Conservation (phyloP, 2,797 vertebrate genomes). For the Anguilla megastoma region DNA sequence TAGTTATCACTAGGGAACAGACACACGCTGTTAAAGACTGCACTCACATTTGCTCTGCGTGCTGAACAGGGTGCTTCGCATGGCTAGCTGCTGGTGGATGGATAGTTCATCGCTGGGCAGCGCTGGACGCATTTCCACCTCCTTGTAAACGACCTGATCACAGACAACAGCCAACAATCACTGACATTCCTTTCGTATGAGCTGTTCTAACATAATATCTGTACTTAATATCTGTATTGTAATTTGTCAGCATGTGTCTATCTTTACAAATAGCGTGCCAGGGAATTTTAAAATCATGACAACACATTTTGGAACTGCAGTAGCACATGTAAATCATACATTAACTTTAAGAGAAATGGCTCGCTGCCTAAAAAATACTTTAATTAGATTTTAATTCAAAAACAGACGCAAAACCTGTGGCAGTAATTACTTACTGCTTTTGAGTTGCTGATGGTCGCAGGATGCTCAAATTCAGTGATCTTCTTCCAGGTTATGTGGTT, state of each 20-base stretch:
- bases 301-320: neutral
- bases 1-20: too few relatives aligned
- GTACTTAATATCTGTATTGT: neutral
- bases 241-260: neutral
- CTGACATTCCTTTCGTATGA: neutral
- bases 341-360: neutral
- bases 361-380: neutral
- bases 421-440: constrained; percentile 77
- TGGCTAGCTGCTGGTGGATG: constrained; percentile 67
- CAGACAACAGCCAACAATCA: neutral
- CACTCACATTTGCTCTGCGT: constrained; percentile 89
- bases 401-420: neutral
- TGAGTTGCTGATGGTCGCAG: constrained; percentile 67
- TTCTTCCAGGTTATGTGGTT: constrained; percentile 97
- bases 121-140: constrained; percentile 79
- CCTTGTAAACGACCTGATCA: constrained; percentile 85
- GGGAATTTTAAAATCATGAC: neutral
- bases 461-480: constrained; percentile 84
- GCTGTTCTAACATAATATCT: neutral
- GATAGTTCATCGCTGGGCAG: constrained; percentile 71
- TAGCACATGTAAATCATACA: neutral
- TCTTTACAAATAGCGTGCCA: neutral
- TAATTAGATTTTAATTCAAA: neutral
- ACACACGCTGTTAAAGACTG: neutral
- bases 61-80: constrained; percentile 71